Percentiles rank a stretch among this genome's conserved stretches.
Evolutionary conservation across 2,797 vertebrate species (phyloP).

Genomic region (Sciurus carolinensis): DNA sequence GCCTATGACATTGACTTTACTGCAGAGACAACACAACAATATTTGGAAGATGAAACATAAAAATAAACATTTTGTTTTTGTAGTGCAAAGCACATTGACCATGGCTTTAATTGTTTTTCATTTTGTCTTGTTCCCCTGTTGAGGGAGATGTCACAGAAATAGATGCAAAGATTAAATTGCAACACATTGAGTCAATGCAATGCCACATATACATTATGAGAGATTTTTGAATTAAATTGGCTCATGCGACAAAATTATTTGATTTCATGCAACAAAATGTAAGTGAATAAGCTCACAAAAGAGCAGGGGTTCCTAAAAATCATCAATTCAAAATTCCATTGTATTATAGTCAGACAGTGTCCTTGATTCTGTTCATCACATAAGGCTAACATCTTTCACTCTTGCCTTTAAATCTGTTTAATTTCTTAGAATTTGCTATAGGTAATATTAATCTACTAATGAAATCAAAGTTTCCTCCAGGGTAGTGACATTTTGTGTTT

Average conservation of each 20-base stretch:
- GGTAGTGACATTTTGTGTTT: slow-evolving; percentile 50
- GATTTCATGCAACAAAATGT: neutral
- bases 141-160: neutral
- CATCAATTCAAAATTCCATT: neutral
- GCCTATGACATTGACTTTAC: neutral
- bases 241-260: neutral
- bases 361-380: neutral
- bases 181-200: neutral
- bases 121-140: neutral
- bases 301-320: neutral
- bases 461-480: slow-evolving; percentile 61
- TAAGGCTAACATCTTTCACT: neutral
- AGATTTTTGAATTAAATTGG: neutral
- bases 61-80: slow-evolving; percentile 8
- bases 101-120: neutral
- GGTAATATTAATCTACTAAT: slow-evolving; percentile 62
- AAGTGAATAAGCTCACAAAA: neutral
- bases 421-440: slow-evolving; percentile 39
- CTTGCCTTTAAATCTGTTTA: slow-evolving; percentile 42
- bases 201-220: neutral
- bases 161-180: slow-evolving; percentile 49
- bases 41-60: slow-evolving; percentile 20
- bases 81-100: neutral
- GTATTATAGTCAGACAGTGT: neutral
- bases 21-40: neutral